Base-by-base conservation (phyloP, 2,888 invertebrate genomes). In the Seladonia tumulorum region DNA sequence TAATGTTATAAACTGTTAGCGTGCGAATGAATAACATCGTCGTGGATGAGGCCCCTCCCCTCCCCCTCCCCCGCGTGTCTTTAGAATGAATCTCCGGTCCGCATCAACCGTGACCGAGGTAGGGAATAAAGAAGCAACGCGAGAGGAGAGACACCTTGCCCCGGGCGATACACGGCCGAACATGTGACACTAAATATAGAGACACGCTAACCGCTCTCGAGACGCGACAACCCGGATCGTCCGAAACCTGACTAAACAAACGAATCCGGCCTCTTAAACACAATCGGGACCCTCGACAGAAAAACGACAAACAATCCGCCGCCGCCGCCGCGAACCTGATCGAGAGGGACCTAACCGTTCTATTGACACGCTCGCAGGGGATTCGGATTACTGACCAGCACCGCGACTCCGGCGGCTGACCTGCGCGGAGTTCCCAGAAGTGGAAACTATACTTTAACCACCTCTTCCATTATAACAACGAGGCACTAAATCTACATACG, bases 171-270 rank as follows among this genome's bases (percentile, higher is more conserved):
- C 85, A 86, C 76, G 85, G 85, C 68, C 53, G 60, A 85, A 81
- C 85, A 81, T 81, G 85, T 79, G 85, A 86, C 85, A 85, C 81
- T 85, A 79, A 86, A 85, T 85, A 85, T 86, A 84, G 80, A 82
- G 73, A 85, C 84, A 73, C 70, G 85, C 47, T 42, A 70, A 66
- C 39, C 35, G 35, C 35, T 25, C 25, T 53, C 45, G 60, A 49
- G 29, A 63, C 68, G 57, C 45, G 25, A 45, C 80, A 63, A 63
- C 25, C 8, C 57, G 63, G 70, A 57, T 74, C 71, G 73, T 72
- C 63, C 60, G 47, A 79, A 72, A 83, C 25, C 73, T 63, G 77
- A 83, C 71, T 63, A 72, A 63, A 83, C 39, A 81, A 83, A 63
- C 75, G 16, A 66, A 18, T 10, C 47, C 16, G 25, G 22, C 53